Percentiles rank a stretch among this genome's conserved stretches.
Conservation (phyloP, 2,113 vertebrate genomes). For the Oncorhynchus tshawytscha region DNA sequence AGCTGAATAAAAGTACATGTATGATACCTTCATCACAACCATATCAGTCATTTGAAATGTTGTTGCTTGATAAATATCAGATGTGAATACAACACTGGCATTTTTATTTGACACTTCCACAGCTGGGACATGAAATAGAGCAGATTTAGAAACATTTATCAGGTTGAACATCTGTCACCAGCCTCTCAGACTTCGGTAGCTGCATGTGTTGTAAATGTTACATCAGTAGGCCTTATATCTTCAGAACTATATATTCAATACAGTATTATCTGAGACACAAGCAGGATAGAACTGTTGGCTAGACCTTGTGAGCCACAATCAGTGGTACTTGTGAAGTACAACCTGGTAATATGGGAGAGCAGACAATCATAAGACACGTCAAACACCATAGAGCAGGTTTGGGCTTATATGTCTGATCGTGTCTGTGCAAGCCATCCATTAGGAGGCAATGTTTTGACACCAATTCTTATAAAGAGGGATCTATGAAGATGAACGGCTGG, state of each 20-base stretch:
- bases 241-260: neutral
- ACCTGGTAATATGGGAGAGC: neutral
- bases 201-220: neutral
- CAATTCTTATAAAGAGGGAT: slow-evolving; percentile 59
- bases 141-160: neutral
- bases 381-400: slow-evolving; percentile 17
- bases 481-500: slow-evolving; percentile 60
- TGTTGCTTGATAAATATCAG: neutral
- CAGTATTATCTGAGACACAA: neutral
- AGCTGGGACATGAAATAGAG: neutral
- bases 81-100: too few species aligned
- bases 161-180: too few species aligned
- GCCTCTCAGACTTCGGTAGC: too few species aligned
- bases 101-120: too few species aligned
- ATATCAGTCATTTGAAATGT: neutral
- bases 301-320: neutral
- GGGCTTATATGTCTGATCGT: slow-evolving; percentile 39
- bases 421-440: slow-evolving; percentile 67
- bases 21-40: neutral
- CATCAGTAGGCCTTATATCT: neutral
- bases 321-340: neutral
- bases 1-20: neutral
- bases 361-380: slow-evolving; percentile 18
- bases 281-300: neutral
- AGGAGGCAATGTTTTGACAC: slow-evolving; percentile 63